phyloP scores from a whole-genome alignment of 2,113 vertebrate species.

The Ptilonorhynchus violaceus region DNA sequence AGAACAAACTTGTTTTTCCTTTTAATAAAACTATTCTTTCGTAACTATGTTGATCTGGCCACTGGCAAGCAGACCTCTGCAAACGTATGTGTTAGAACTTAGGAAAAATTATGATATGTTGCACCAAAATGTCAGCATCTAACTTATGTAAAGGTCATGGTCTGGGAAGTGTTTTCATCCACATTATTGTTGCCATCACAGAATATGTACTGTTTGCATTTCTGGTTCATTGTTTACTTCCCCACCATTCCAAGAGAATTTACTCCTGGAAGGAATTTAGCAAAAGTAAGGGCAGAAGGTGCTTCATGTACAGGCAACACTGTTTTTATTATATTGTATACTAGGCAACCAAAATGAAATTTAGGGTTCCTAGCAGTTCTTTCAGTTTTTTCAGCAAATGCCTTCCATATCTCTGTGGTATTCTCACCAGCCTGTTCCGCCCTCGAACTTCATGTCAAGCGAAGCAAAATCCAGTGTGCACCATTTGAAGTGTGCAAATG shows the following conservation, averaged over 20 bases:
- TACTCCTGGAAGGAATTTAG: neutral
- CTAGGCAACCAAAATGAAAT: neutral
- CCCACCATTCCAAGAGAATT: neutral
- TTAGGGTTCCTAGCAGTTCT: neutral
- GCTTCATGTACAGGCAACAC: neutral
- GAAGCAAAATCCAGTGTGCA: neutral
- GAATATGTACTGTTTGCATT: neutral
- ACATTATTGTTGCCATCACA: neutral
- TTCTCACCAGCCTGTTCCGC: neutral
- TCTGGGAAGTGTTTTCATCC: neutral
- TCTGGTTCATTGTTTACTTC: neutral
- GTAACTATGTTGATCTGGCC: neutral
- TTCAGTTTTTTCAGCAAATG: neutral
- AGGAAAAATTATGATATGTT: neutral
- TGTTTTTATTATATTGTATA: neutral
- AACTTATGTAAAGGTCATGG: neutral
- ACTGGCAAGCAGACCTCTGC: neutral
- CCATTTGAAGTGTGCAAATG: neutral
- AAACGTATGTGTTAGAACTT: neutral
- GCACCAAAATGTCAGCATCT: neutral
- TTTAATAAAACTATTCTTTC: neutral
- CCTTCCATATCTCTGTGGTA: neutral
- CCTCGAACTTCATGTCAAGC: neutral
- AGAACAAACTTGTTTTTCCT: slow-evolving; percentile 4
- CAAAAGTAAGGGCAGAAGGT: neutral